Base-by-base conservation (phyloP, 2,113 vertebrate genomes). In the Bettongia penicillata region DNA sequence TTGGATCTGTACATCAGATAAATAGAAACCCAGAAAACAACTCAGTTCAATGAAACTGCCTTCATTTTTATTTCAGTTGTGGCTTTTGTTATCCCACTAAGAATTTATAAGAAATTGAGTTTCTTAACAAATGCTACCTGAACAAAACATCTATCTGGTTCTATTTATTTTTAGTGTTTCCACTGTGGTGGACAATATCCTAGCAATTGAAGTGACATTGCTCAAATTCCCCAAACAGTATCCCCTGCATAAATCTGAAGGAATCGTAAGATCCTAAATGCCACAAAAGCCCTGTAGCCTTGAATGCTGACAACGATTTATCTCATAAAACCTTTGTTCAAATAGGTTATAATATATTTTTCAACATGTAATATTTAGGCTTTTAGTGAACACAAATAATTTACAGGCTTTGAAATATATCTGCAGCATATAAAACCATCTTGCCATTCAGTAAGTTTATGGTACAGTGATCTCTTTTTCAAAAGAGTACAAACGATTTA, bases 51-150 rank as follows among this genome's bases (percentile, higher is more conserved):
- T 94, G 28, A 26, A 77, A 57, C 2, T 57, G 0, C 19, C 48
- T 97, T 94, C 53, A 91, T 9, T 97, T 96, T 96, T 94, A 91
- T 95, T 93, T 91, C 51, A 68, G 8, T 9, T 31, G 3, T 94
- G n/a, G 51, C 51, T 61, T 97, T 52, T 95, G 68, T 11, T 95
- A 94, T 22, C 0, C 90, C 37, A 11, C 48, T 89, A 53, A 94
- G 43, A 95, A 95, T 93, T 93, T 94, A 48, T 92, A 95, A 95
- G 25, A 22, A 43, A 90, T 95, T 93, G 22, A 95, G 50, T 51
- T 90, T 84, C 25, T 93, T 95, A 91, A 6, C 51, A 90, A 8
- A 57, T 96, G 1, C 12, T 96, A 53, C 57, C 28, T 95, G 91
- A 9, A 91, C 84, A 92, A 92, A 93, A 95, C 53, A 94, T 89